A percentile compares a stretch with the other conserved stretches of the same genome.
These are phyloP conservation scores for Garrulus glandarius DNA, from an alignment of 2,797 vertebrate genomes.

Conservation along the genomic window DNA sequence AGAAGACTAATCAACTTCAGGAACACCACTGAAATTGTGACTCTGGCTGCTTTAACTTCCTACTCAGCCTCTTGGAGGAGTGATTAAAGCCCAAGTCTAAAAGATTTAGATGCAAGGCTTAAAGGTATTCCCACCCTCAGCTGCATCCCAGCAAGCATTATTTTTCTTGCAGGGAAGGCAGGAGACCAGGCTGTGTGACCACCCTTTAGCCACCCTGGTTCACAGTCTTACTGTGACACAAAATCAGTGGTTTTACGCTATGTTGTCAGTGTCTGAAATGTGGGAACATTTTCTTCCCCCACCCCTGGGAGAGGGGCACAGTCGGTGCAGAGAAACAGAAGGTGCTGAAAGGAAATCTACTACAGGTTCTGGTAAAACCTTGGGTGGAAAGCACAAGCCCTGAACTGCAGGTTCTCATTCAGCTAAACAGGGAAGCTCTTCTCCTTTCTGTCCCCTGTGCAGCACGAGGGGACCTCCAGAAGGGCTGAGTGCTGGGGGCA, in stretches of 20 bases:
- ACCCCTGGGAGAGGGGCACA: background rate
- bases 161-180: background rate
- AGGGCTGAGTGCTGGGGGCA: background rate
- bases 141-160: background rate
- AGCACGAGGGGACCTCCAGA: rapidly evolving
- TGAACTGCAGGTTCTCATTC: background rate
- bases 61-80: background rate
- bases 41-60: conserved; percentile 22
- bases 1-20: background rate
- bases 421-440: background rate
- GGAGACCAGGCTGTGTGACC: background rate
- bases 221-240: background rate
- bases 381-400: background rate
- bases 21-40: background rate
- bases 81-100: background rate
- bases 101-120: background rate
- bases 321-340: background rate
- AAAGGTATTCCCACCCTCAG: background rate
- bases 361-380: background rate
- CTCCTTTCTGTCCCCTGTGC: background rate
- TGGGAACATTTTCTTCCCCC: background rate
- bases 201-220: background rate
- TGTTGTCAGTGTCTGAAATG: rapidly evolving
- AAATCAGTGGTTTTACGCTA: background rate
- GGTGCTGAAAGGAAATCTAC: background rate